phyloP scores from a whole-genome alignment of 2,113 vertebrate species.

The Anarhynchus alexandrinus region DNA sequence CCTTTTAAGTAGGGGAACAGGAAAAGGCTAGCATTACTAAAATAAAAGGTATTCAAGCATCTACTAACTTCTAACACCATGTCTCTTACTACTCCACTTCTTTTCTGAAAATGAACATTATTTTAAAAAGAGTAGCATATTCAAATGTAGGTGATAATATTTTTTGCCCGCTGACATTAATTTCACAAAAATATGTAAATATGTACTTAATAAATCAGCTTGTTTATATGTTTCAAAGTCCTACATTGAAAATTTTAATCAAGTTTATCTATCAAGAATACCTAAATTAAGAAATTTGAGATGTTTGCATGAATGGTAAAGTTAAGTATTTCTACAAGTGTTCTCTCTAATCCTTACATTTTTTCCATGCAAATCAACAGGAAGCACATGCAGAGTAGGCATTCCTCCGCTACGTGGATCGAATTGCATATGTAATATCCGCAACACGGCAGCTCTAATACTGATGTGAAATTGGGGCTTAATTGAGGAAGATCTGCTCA shows the following conservation, averaged over 20 bases:
- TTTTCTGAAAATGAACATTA: neutral
- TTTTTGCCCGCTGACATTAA: neutral
- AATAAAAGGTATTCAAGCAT: neutral
- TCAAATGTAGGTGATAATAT: neutral
- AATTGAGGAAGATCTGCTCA: constrained; percentile 1
- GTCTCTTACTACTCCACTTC: neutral
- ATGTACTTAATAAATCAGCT: neutral
- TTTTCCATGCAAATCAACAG: neutral
- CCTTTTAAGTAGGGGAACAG: neutral
- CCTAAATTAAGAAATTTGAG: neutral
- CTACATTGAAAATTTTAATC: constrained; percentile 4
- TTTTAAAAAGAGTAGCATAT: neutral
- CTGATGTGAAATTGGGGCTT: neutral
- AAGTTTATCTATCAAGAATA: neutral
- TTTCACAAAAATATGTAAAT: neutral
- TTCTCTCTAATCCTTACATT: neutral
- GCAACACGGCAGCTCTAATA: neutral
- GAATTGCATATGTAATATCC: neutral
- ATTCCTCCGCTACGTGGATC: neutral
- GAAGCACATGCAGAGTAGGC: neutral
- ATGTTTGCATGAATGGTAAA: neutral
- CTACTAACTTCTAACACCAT: neutral
- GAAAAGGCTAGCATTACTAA: neutral
- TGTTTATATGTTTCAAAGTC: neutral
- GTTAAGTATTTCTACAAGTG: neutral